These are phyloP conservation scores for Gymnocheta viridis DNA, from an alignment of 2,888 invertebrate genomes.

Conservation along the genomic window DNA sequence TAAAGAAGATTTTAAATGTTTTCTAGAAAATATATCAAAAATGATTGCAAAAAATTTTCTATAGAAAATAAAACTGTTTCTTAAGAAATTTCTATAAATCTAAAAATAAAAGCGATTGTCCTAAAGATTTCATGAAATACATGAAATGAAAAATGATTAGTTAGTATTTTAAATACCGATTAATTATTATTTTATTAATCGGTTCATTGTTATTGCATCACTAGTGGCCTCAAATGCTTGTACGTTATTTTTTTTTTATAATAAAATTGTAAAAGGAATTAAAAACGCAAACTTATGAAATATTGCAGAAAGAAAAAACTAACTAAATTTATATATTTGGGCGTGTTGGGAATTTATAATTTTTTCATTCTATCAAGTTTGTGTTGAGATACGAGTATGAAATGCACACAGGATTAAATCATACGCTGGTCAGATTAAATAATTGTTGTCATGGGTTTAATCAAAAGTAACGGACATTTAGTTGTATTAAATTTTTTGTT, in stretches of 20 bases:
- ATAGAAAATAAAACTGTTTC: no score
- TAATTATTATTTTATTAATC: no score
- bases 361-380: slow-evolving; percentile 1
- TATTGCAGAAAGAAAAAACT: background rate
- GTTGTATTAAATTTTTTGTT: background rate
- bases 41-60: no score
- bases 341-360: slow-evolving; percentile 59
- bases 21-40: no score
- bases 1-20: no score
- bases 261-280: slow-evolving; percentile 1
- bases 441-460: slow-evolving; percentile 5
- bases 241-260: background rate
- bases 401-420: slow-evolving; percentile 46
- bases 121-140: no score
- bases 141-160: no score
- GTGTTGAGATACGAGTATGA: background rate
- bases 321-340: slow-evolving; percentile 36
- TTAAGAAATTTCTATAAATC: no score
- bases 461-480: slow-evolving; percentile 33
- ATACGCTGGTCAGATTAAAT: slow-evolving; percentile 36
- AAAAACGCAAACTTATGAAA: slow-evolving; percentile 17
- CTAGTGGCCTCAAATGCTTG: background rate
- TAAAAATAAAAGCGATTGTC: no score
- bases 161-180: no score
- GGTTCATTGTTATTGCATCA: slow-evolving; percentile 32